Evolutionary conservation across 2,113 vertebrate species (phyloP).

Genomic region (Garra rufa): DNA sequence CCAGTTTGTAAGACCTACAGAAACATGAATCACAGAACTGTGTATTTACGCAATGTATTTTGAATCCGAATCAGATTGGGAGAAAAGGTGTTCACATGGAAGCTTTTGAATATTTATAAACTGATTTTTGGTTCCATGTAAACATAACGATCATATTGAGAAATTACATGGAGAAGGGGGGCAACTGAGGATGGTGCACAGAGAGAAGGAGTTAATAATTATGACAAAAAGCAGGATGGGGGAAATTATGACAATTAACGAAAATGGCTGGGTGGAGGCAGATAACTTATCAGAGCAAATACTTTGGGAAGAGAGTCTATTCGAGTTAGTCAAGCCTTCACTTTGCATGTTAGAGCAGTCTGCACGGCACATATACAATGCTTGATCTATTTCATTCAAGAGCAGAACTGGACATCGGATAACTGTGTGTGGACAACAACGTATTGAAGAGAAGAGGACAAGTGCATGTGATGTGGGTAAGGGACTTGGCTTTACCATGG

Average conservation of each 20-base stretch:
- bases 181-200: not conserved
- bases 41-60: not conserved
- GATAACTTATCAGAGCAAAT: constrained; percentile 44
- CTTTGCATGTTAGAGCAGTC: not conserved
- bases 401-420: not conserved
- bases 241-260: constrained; percentile 49
- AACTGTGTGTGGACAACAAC: not conserved
- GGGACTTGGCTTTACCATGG: not conserved
- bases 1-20: not conserved
- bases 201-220: not conserved
- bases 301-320: not conserved
- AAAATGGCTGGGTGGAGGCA: constrained; percentile 50
- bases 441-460: not conserved
- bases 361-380: not conserved
- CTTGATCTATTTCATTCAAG: not conserved
- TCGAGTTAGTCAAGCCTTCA: not conserved
- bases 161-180: not conserved
- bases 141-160: not conserved
- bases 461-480: not conserved
- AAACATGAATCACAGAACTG: not conserved
- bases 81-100: not conserved
- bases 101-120: not conserved
- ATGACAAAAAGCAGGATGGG: constrained; percentile 31
- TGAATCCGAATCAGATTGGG: not conserved
- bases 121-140: not conserved